Percentiles rank a stretch among this genome's conserved stretches.
These are phyloP conservation scores for Pachypanchax playfairii DNA, from an alignment of 2,113 vertebrate species.

Conservation along the genomic window DNA sequence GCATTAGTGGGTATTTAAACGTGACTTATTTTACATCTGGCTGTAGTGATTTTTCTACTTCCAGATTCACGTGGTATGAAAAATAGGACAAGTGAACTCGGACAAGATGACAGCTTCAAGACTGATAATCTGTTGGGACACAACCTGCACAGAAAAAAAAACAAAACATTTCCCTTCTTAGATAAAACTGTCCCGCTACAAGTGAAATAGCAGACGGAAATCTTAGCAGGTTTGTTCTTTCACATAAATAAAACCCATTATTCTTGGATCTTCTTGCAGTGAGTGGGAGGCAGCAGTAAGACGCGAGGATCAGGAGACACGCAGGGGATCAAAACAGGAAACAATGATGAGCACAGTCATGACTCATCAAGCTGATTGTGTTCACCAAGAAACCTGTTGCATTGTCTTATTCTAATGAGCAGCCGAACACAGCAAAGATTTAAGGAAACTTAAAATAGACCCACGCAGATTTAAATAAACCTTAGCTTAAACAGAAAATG, in stretches of 20 bases:
- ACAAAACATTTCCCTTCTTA: constrained; percentile 1
- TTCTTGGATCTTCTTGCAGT: constrained; percentile 12
- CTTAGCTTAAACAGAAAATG: not conserved
- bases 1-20: too few relatives aligned
- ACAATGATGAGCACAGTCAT: constrained; percentile 28
- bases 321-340: constrained; percentile 30
- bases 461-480: not conserved
- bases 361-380: constrained; percentile 40
- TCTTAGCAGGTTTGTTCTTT: constrained; percentile 10
- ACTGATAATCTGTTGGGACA: constrained; percentile 15
- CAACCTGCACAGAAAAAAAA: constrained; percentile 14
- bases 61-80: not conserved
- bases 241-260: constrained; percentile 11
- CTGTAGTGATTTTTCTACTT: constrained; percentile 4
- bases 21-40: not conserved
- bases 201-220: constrained; percentile 6
- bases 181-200: constrained; percentile 3
- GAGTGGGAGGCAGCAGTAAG: constrained; percentile 25
- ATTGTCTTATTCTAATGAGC: constrained; percentile 9
- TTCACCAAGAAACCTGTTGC: constrained; percentile 5
- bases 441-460: not conserved
- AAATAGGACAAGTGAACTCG: constrained; percentile 12
- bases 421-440: not conserved
- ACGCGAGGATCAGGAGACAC: constrained; percentile 14
- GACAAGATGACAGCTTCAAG: constrained; percentile 19